A percentile compares a stretch with the other conserved stretches of the same genome.
phyloP scores from a whole-genome alignment of 2,797 vertebrate genomes.

The Percopsis omiscomaycus region DNA sequence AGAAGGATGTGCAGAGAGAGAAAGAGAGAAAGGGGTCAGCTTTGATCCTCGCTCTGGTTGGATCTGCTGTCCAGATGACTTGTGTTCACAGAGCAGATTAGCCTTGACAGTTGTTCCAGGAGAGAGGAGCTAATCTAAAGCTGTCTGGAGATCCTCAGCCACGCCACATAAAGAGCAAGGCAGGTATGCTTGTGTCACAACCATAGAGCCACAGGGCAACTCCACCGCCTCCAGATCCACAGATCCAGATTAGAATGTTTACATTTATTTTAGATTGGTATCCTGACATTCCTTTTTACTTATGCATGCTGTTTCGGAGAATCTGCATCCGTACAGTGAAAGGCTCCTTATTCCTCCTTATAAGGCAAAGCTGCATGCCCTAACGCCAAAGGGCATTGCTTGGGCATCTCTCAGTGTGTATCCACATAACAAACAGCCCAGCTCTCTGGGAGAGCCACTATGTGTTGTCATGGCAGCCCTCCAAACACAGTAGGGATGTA shows the following conservation, averaged over 20 bases:
- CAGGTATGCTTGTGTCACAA: conserved; percentile 45
- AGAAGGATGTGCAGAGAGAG: conserved; percentile 25
- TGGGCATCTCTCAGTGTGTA: conserved; percentile 72
- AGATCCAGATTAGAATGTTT: conserved; percentile 62
- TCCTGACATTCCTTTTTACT: conserved; percentile 61
- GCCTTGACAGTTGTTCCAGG: conserved; percentile 63
- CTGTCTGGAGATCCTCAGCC: conserved; percentile 59
- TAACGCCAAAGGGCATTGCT: conserved; percentile 52
- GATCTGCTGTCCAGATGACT: conserved; percentile 67
- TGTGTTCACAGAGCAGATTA: conserved; percentile 56
- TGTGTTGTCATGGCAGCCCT: conserved; percentile 66
- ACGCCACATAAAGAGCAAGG: conserved; percentile 40
- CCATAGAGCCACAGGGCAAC: conserved; percentile 30
- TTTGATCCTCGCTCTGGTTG: conserved; percentile 44
- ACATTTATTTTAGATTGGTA: conserved; percentile 56
- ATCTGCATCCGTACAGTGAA: conserved; percentile 38
- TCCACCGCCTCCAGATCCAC: conserved; percentile 48
- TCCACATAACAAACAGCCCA: conserved; percentile 48
- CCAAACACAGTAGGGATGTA: conserved; percentile 62
- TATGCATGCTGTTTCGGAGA: conserved; percentile 44
- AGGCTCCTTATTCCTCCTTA: conserved; percentile 43
- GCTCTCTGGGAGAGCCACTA: conserved; percentile 55
- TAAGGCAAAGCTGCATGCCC: conserved; percentile 44
- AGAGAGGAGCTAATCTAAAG: conserved; percentile 53
- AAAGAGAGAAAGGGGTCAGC: conserved; percentile 15